Base-by-base conservation (phyloP, 2,113 vertebrate species). In the Petaurus breviceps region DNA sequence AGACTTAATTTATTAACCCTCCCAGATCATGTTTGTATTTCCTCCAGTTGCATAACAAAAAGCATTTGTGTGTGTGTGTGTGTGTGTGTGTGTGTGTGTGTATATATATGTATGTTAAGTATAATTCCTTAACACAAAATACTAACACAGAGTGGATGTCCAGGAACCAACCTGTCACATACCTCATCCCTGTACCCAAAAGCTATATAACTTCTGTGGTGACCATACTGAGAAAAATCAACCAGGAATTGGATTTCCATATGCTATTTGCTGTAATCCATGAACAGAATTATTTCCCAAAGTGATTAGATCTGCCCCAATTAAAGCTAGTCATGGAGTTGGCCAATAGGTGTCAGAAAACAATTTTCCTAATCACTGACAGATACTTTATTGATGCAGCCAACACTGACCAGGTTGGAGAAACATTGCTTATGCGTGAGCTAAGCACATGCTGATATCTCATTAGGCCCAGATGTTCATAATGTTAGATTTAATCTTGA, bases 401-500 rank as follows among this genome's bases (percentile, higher is more conserved):
- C 96, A 97, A 43, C 43, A 96, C 51, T 94, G 93, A 91, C 22
- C 77, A 95, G 89, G 49, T 53, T 97, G 91, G 54, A 97, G 93
- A 96, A 96, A 97, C 28, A 95, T 53, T 97, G 93, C 95, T 97
- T 97, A 95, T 95, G 61, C 84, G 96, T 57, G 90, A 92, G 94
- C 55, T 90, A 96, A 95, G 94, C 94, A 89, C 7, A 49, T 94
- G 90, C 90, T 90, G 96, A 84, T 95, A 97, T 96, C 89, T 93
- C 2, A 7, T 97, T 96, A 95, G 91, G 61, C 5, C 5, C 96
- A 97, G 96, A 97, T 97, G 96, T 95, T 95, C 54, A 25, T 96
- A 95, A 92, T 97, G n/a, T 77, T 92, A 97, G 96, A 97, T 97
- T 97, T 0, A 93, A 97, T 96, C 97, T 97, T 96, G n/a, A 95